A percentile compares a stretch with the other conserved stretches of the same genome.
Conservation (phyloP, 2,797 vertebrate species). For the Loriculus beryllinus region DNA sequence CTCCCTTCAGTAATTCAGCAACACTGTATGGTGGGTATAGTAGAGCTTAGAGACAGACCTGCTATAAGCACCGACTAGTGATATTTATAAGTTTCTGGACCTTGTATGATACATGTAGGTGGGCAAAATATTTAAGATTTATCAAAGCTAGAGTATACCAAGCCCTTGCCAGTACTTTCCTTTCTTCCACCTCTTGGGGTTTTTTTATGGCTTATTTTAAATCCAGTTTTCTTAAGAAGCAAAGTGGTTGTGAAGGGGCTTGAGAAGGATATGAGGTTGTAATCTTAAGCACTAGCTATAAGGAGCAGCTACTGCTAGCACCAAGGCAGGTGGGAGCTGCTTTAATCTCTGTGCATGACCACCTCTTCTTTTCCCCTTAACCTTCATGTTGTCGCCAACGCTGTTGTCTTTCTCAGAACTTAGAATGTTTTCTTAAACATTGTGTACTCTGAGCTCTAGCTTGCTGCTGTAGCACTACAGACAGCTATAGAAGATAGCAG, state of each 20-base stretch:
- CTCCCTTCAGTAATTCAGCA: background rate
- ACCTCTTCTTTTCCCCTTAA: background rate
- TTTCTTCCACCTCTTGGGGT: rapidly evolving
- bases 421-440: background rate
- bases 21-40: background rate
- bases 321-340: background rate
- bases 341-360: background rate
- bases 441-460: background rate
- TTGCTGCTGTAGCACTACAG: background rate
- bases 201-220: background rate
- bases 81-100: background rate
- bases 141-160: background rate
- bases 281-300: background rate
- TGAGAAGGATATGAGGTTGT: background rate
- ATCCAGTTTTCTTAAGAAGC: background rate
- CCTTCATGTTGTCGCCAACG: rapidly evolving
- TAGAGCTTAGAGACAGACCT: background rate
- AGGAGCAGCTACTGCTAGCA: background rate
- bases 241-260: background rate
- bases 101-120: rapidly evolving
- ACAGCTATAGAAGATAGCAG: background rate
- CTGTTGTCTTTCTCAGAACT: background rate
- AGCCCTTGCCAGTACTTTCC: background rate
- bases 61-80: background rate
- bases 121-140: background rate